These are phyloP conservation scores for Folsomia candida DNA, from an alignment of 2,888 invertebrate species.

Conservation along the genomic window DNA sequence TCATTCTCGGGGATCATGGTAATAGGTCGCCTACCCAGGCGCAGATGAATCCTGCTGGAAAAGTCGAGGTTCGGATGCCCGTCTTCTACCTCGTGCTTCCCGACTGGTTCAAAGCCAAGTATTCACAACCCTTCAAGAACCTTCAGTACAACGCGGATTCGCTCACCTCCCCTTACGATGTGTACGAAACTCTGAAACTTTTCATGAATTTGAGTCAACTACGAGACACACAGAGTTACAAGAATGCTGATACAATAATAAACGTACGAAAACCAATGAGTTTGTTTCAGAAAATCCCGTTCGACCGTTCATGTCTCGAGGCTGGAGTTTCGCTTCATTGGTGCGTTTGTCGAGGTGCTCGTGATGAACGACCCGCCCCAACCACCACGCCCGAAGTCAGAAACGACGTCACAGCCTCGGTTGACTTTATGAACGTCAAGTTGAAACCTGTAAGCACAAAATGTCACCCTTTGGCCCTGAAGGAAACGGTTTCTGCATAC, in stretches of 20 bases:
- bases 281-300: conserved; percentile 7
- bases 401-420: not conserved
- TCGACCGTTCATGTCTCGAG: not conserved
- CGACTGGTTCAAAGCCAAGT: conserved; percentile 56
- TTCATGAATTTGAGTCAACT: conserved; percentile 55
- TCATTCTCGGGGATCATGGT: conserved; percentile 84
- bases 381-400: not conserved
- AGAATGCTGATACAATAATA: not conserved
- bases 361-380: not conserved
- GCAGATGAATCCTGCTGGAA: conserved; percentile 72
- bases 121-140: conserved; percentile 61
- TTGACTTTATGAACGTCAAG: conserved; percentile 7
- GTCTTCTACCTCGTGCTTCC: conserved; percentile 73
- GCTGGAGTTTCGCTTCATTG: conserved; percentile 13
- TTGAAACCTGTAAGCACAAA: not conserved
- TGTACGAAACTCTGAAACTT: conserved; percentile 75
- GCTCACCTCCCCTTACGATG: conserved; percentile 77
- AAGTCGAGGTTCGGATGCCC: conserved; percentile 82
- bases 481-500: too few species aligned
- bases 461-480: too few species aligned
- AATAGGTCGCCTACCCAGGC: conserved; percentile 81
- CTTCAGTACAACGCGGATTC: conserved; percentile 53
- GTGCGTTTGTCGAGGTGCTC: conserved; percentile 10
- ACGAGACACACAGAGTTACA: not conserved
- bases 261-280: conserved; percentile 37